phyloP scores from a whole-genome alignment of 2,797 vertebrate species.

The Thripadectes ignobilis region DNA sequence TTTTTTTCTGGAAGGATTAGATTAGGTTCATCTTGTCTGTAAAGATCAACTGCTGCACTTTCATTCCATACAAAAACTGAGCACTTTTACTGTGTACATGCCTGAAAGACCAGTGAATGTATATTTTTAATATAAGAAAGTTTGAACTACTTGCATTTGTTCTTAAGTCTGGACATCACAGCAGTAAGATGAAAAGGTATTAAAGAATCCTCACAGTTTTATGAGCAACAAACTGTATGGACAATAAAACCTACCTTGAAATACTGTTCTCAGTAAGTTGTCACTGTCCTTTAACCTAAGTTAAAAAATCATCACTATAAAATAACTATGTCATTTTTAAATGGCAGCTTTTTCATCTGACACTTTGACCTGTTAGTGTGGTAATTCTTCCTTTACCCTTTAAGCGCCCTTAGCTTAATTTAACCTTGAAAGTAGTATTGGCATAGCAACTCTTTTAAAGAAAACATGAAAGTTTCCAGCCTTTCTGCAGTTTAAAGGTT shows the following conservation, averaged over 20 bases:
- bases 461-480: constrained; percentile 14
- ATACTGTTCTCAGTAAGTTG: neutral
- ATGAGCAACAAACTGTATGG: neutral
- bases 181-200: neutral
- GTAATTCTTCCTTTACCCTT: constrained; percentile 44
- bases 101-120: neutral
- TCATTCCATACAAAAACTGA: neutral
- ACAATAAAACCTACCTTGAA: constrained; percentile 1
- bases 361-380: neutral
- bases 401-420: constrained; percentile 44
- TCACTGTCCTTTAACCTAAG: neutral
- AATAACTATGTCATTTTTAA: constrained; percentile 32
- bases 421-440: constrained; percentile 14
- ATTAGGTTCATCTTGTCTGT: neutral
- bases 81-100: neutral
- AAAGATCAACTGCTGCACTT: neutral
- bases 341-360: constrained; percentile 25
- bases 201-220: neutral
- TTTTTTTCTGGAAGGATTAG: neutral
- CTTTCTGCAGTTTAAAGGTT: constrained; percentile 41
- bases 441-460: constrained; percentile 39
- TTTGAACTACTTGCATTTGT: neutral
- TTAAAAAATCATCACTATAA: neutral
- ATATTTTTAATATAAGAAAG: neutral
- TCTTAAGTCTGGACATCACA: neutral